Conservation (phyloP, 2,888 invertebrate species). For the Philhelius pedissequus region DNA sequence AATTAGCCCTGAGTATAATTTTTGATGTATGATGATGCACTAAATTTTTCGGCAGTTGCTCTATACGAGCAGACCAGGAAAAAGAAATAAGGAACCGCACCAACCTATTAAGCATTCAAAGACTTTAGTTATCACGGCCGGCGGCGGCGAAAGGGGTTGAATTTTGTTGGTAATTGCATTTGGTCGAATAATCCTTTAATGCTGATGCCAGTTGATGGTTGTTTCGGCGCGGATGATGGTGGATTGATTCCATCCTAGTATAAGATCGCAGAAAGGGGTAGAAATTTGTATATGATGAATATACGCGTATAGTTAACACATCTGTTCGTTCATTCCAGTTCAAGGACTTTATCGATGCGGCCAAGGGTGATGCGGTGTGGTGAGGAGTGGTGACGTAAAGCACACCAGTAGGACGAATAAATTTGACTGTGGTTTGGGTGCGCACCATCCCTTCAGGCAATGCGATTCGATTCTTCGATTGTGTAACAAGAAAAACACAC, state of each 20-base stretch:
- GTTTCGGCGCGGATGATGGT: not conserved
- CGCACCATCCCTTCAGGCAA: slow-evolving; percentile 50
- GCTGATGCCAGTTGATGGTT: slow-evolving; percentile 76
- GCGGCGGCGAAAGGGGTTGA: slow-evolving; percentile 70
- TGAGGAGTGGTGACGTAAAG: slow-evolving; percentile 64
- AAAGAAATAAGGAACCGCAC: too few species aligned
- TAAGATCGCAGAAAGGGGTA: slow-evolving; percentile 74
- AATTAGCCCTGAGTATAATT: slow-evolving; percentile 45
- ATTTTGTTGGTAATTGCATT: slow-evolving; percentile 76
- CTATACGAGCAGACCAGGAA: slow-evolving; percentile 16
- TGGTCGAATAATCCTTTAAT: slow-evolving; percentile 79
- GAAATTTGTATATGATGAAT: slow-evolving; percentile 56
- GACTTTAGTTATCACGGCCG: slow-evolving; percentile 23
- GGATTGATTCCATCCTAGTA: too few species aligned
- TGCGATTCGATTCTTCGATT: slow-evolving; percentile 65
- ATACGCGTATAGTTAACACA: slow-evolving; percentile 78
- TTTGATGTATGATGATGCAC: slow-evolving; percentile 21
- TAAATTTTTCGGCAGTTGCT: slow-evolving; percentile 54
- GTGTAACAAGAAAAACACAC: slow-evolving; percentile 67
- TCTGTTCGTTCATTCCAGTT: slow-evolving; percentile 78
- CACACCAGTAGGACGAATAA: slow-evolving; percentile 32
- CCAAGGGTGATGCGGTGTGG: not conserved
- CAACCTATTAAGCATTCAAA: slow-evolving; percentile 51
- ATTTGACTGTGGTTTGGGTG: slow-evolving; percentile 68
- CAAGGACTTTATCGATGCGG: slow-evolving; percentile 67